These are phyloP conservation scores for Peromyscus leucopus DNA, from an alignment of 2,113 vertebrate species.

Conservation along the genomic window DNA sequence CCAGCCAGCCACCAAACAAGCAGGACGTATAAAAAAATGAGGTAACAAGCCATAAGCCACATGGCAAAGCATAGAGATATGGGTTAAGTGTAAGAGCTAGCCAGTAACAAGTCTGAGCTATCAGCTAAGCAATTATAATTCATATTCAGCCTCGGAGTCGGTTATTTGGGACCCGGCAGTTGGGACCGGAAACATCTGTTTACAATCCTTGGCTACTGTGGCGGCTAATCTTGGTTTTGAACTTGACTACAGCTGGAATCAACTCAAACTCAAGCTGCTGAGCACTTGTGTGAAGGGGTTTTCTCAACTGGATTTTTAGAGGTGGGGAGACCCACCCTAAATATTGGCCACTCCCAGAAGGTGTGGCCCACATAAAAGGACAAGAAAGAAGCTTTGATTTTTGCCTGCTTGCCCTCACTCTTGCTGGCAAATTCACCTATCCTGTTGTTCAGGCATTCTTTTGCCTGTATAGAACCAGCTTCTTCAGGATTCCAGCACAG, in stretches of 20 bases:
- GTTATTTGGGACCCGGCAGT: too few species aligned
- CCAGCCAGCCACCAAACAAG: too few species aligned
- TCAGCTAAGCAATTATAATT: too few species aligned
- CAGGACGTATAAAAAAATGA: too few species aligned
- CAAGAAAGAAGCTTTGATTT: neutral
- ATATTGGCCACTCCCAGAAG: neutral
- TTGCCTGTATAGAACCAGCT: neutral
- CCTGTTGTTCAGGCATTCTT: neutral
- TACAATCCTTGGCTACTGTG: neutral
- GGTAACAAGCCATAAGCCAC: too few species aligned
- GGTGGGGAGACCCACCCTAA: neutral
- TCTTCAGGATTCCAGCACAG: neutral
- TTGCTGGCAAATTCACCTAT: neutral
- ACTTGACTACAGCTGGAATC: neutral
- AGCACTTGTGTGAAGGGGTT: neutral
- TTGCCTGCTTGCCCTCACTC: neutral
- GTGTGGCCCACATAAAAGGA: neutral
- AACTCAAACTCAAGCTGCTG: neutral
- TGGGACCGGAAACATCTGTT: too few species aligned
- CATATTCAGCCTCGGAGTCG: too few species aligned
- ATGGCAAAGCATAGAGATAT: too few species aligned
- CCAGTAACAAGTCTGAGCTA: too few species aligned
- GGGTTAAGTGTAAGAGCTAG: too few species aligned
- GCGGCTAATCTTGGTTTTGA: neutral
- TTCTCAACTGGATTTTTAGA: neutral